Conservation (phyloP, 2,113 vertebrate genomes). For the Urocitellus parryii region DNA sequence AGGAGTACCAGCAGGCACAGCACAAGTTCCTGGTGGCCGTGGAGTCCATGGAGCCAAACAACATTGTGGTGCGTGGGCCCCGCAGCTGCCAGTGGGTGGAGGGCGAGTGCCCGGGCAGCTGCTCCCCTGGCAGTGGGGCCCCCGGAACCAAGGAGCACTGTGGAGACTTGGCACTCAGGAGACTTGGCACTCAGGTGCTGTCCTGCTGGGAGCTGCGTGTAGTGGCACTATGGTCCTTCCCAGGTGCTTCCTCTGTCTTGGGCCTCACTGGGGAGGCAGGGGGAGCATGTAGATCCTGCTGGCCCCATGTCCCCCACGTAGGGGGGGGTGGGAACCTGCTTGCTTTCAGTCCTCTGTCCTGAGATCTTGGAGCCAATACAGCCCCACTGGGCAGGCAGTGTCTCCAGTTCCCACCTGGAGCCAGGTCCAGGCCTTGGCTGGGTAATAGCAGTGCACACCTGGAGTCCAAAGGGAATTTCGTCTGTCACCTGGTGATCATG, state of each 20-base stretch:
- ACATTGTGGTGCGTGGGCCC: conserved; percentile 92
- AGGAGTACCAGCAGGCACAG: conserved; percentile 98
- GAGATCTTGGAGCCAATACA: not conserved
- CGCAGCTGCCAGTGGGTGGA: not conserved
- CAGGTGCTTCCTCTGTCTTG: not conserved
- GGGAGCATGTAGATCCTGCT: not conserved
- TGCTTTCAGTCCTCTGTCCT: not conserved
- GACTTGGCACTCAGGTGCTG: not conserved
- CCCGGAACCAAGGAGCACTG: not conserved
- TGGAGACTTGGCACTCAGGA: no score
- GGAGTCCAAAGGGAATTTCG: not conserved
- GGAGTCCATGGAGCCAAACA: conserved; percentile 98
- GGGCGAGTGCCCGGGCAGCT: not conserved
- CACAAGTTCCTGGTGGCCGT: conserved; percentile 96
- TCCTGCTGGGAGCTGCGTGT: no score
- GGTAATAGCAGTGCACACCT: fast-evolving
- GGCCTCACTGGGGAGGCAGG: not conserved
- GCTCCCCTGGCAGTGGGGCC: not conserved
- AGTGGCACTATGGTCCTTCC: not conserved
- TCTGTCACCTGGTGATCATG: fast-evolving
- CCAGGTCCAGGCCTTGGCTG: not conserved
- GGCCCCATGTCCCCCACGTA: fast-evolving
- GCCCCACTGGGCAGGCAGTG: not conserved
- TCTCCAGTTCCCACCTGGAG: not conserved
- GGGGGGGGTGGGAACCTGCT: not conserved